These are phyloP conservation scores for Mus musculus DNA, from an alignment of 2,113 vertebrate species.

Conservation along the genomic window DNA sequence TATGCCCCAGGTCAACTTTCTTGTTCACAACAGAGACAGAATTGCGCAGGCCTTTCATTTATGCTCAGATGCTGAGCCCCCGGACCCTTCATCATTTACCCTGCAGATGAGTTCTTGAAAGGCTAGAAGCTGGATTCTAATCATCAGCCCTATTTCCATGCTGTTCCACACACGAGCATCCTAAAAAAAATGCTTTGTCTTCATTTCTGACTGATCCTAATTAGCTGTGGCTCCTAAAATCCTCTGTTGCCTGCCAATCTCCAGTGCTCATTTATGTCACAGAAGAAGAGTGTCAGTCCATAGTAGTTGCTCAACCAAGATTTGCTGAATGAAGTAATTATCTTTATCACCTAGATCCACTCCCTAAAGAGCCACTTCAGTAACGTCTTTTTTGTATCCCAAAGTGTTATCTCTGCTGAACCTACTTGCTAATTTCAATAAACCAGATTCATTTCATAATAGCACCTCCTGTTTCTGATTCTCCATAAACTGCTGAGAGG, in stretches of 20 bases:
- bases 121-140: constrained; percentile 10
- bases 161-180: neutral
- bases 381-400: neutral
- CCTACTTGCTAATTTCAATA: constrained; percentile 10
- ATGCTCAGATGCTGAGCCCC: neutral
- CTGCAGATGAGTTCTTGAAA: neutral
- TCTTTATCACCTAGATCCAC: neutral
- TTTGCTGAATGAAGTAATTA: constrained; percentile 26
- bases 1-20: constrained; percentile 78
- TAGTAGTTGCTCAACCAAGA: constrained; percentile 18
- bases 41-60: constrained; percentile 66
- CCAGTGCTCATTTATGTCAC: neutral
- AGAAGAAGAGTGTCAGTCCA: neutral
- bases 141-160: constrained; percentile 9
- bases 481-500: constrained; percentile 73
- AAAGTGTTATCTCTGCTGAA: constrained; percentile 15
- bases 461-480: constrained; percentile 56
- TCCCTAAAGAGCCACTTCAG: neutral
- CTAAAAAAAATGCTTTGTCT: constrained; percentile 30
- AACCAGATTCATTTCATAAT: constrained; percentile 18
- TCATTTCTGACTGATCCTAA: constrained; percentile 52
- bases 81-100: neutral
- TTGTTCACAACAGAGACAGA: constrained; percentile 74
- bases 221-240: neutral
- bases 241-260: constrained; percentile 7